A percentile compares a stretch with the other conserved stretches of the same genome.
phyloP scores from a whole-genome alignment of 2,888 invertebrate genomes.

The Cantharis rustica region DNA sequence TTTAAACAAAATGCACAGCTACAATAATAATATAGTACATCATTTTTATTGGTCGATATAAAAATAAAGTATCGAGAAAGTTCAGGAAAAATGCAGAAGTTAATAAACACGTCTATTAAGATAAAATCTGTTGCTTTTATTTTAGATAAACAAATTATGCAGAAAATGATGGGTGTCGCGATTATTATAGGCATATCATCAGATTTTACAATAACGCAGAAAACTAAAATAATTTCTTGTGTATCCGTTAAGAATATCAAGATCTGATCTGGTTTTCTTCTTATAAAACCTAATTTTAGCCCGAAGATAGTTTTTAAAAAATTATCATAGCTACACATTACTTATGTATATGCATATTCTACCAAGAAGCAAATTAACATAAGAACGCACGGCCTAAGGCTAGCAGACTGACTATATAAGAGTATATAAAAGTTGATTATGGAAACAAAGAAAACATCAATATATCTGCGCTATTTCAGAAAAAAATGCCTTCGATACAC shows the following conservation, averaged over 20 bases:
- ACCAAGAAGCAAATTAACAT: constrained; percentile 27
- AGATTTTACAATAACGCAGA: constrained; percentile 1
- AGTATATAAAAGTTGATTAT: constrained; percentile 12
- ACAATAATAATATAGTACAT: not conserved
- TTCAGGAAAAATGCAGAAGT: not conserved
- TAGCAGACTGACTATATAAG: constrained; percentile 13
- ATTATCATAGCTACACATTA: constrained; percentile 31
- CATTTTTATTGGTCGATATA: not conserved
- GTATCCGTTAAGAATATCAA: not conserved
- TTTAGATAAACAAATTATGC: not conserved
- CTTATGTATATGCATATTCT: constrained; percentile 32
- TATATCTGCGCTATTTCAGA: constrained; percentile 8
- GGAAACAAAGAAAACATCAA: constrained; percentile 6
- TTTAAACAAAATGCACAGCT: not conserved
- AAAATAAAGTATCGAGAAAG: not conserved
- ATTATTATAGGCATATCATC: not conserved
- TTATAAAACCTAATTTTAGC: constrained; percentile 21
- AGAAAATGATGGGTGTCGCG: not conserved
- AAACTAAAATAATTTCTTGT: not conserved
- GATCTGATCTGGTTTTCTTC: constrained; percentile 15
- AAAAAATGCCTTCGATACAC: constrained; percentile 1
- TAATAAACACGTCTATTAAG: not conserved
- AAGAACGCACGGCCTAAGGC: constrained; percentile 29
- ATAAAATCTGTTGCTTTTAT: not conserved
- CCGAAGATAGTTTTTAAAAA: constrained; percentile 26